Percentiles rank a stretch among this genome's conserved stretches.
Evolutionary conservation across 2,113 vertebrate species (phyloP).

Genomic region (Oceanites oceanicus): DNA sequence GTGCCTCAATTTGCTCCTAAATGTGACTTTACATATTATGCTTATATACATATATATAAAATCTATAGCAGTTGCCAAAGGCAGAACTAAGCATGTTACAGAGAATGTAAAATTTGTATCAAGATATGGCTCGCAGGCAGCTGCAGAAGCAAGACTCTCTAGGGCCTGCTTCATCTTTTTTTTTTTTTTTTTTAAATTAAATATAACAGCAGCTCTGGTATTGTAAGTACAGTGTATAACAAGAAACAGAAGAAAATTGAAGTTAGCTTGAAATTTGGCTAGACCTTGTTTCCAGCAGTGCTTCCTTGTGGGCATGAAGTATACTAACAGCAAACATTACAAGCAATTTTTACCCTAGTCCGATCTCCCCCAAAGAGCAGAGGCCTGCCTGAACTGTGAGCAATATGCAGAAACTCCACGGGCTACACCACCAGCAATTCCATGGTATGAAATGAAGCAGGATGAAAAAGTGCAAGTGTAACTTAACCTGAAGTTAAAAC

Average conservation of each 20-base stretch:
- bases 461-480: background rate
- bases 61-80: background rate
- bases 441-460: background rate
- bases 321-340: background rate
- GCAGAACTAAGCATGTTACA: background rate
- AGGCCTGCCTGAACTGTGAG: background rate
- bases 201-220: background rate
- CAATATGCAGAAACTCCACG: fast-evolving
- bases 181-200: background rate
- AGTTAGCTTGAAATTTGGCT: background rate
- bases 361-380: background rate
- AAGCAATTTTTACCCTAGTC: background rate
- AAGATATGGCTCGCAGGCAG: fast-evolving
- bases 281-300: background rate
- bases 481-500: background rate
- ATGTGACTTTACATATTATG: background rate
- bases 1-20: background rate
- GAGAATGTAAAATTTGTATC: background rate
- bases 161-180: background rate
- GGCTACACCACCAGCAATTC: background rate
- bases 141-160: background rate
- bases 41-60: background rate
- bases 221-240: fast-evolving
- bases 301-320: background rate
- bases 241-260: background rate